Percentiles rank a stretch among this genome's conserved stretches.
Evolutionary conservation across 2,888 invertebrate genomes (phyloP).

Genomic region (Acanthosepion pharaonis): DNA sequence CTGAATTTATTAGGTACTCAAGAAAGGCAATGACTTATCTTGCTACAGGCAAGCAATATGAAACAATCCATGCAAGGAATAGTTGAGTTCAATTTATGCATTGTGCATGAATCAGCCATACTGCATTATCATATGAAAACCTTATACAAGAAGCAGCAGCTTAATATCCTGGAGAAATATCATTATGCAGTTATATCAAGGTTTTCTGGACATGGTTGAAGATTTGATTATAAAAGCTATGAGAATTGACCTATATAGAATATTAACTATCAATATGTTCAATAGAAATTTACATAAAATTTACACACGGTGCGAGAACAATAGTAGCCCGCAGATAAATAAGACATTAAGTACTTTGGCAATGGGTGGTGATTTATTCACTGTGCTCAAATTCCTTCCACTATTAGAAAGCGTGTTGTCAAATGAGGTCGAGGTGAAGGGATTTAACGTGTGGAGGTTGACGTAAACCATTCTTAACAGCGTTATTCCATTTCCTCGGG

Average conservation of each 20-base stretch:
- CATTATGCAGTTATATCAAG: conserved; percentile 11
- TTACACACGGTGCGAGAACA: neutral
- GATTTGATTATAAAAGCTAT: conserved; percentile 20
- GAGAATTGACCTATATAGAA: conserved; percentile 7
- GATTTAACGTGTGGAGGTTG: neutral
- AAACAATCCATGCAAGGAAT: neutral
- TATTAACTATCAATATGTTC: conserved; percentile 12
- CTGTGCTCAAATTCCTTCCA: neutral
- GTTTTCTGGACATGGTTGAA: conserved; percentile 12
- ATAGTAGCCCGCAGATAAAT: neutral
- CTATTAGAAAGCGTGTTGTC: neutral
- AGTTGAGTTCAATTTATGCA: conserved; percentile 6
- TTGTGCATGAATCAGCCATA: neutral
- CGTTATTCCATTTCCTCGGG: neutral
- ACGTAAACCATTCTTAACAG: neutral
- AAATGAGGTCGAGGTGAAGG: conserved; percentile 17
- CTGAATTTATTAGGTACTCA: neutral
- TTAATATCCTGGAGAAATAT: neutral
- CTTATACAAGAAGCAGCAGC: neutral
- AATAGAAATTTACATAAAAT: neutral
- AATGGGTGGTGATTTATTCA: conserved; percentile 16
- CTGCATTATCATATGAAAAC: conserved; percentile 33
- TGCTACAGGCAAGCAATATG: neutral
- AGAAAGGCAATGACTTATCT: neutral
- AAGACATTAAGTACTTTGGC: neutral